Evolutionary conservation across 2,113 vertebrate genomes (phyloP).

Genomic region (Erinaceus europaeus): DNA sequence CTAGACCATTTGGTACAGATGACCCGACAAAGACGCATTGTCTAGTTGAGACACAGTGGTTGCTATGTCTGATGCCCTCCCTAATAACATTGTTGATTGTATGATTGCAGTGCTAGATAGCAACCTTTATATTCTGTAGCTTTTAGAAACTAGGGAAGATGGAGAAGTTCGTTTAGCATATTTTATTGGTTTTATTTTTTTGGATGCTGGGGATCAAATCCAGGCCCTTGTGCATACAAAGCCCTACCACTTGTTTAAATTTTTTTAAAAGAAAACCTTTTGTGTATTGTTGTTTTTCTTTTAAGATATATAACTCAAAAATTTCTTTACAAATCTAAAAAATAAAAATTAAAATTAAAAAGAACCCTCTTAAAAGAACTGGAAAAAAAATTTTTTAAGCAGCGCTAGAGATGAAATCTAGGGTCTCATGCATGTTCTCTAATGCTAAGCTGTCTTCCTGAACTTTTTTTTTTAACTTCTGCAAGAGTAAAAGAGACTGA

Average conservation of each 20-base stretch:
- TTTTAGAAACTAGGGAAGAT: constrained; percentile 29
- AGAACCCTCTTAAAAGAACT: not conserved
- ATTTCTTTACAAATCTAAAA: constrained; percentile 39
- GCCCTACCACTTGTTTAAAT: not conserved
- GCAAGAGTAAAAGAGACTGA: too few species aligned
- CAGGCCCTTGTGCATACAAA: not conserved
- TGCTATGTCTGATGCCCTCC: not conserved
- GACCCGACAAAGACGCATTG: constrained; percentile 1
- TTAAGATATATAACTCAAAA: not conserved
- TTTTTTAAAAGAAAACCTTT: constrained; percentile 46
- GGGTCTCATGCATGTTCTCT: too few species aligned
- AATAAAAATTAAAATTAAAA: not conserved
- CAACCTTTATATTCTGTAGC: not conserved
- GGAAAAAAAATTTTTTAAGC: too few species aligned
- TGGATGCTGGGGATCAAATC: not conserved
- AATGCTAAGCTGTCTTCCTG: too few species aligned
- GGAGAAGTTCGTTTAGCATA: not conserved
- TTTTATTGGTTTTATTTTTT: not conserved
- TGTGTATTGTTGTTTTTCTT: not conserved
- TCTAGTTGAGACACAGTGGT: not conserved
- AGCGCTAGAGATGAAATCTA: too few species aligned
- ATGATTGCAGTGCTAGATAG: constrained; percentile 10
- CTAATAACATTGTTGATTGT: not conserved
- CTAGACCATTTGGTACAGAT: not conserved
- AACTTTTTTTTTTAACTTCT: too few species aligned